These are phyloP conservation scores for Caenorhabditis japonica DNA, from an alignment of 2,888 invertebrate species.

Conservation along the genomic window DNA sequence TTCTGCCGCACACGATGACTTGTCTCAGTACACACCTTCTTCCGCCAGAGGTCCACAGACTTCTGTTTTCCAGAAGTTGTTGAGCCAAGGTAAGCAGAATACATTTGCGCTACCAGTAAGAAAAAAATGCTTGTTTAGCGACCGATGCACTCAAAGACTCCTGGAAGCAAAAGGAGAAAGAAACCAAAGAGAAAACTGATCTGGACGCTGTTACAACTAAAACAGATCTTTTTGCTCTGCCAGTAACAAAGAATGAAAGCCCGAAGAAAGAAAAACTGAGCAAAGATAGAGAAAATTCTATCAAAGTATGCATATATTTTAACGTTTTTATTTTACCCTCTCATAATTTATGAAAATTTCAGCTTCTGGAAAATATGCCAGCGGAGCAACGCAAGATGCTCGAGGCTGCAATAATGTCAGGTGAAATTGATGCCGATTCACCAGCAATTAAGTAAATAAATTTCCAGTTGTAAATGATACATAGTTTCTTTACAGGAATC, in stretches of 20 bases:
- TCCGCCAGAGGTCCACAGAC: slow-evolving; percentile 52
- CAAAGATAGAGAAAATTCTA: slow-evolving; percentile 49
- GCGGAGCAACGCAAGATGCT: slow-evolving; percentile 66
- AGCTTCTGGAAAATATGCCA: slow-evolving; percentile 58
- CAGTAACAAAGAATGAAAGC: slow-evolving; percentile 19
- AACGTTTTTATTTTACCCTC: too few species aligned
- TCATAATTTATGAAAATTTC: slow-evolving; percentile 17
- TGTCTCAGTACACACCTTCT: slow-evolving; percentile 37
- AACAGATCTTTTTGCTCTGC: slow-evolving; percentile 20
- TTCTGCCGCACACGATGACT: slow-evolving; percentile 55
- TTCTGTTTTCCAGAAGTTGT: slow-evolving; percentile 51
- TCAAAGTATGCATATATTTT: slow-evolving; percentile 49
- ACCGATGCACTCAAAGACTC: slow-evolving; percentile 58
- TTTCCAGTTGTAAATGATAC: neutral
- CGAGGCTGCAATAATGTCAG: slow-evolving; percentile 68
- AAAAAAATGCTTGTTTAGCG: slow-evolving; percentile 32
- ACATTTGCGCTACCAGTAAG: neutral
- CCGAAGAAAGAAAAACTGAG: slow-evolving; percentile 39
- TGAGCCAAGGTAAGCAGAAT: slow-evolving; percentile 51
- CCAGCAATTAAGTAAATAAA: slow-evolving; percentile 59
- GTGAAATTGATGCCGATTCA: slow-evolving; percentile 68
- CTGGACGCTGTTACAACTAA: slow-evolving; percentile 28
- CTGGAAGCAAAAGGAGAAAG: slow-evolving; percentile 59
- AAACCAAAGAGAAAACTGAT: slow-evolving; percentile 44
- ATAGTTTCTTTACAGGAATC: slow-evolving; percentile 26